Evolutionary conservation across 2,113 vertebrate genomes (phyloP), one percentile per base, ranked within the genome.

Genomic region (Lepidothrix coronata): DNA sequence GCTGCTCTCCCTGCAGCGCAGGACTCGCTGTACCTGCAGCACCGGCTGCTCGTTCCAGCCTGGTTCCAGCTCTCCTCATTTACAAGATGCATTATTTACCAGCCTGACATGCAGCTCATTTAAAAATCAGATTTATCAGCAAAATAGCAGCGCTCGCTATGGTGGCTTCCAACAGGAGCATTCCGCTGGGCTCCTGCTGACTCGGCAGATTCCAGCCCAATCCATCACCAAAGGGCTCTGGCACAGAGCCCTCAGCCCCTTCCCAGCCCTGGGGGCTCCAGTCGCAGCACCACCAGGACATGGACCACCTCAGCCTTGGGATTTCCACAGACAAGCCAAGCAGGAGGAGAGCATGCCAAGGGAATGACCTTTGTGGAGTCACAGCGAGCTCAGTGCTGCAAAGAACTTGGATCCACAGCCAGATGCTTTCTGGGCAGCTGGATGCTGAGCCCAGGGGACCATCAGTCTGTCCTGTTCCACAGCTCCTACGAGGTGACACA

Each of bases 51-150:
- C 33, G 25, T 48, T 89, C 85, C 83, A 66, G 91, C 83, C 82
- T 5, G 22, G 13, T 51, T 11, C 27, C 41, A 87, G 5, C 41
- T 54, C 61, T 57, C 52, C 80, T 71, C 72, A 66, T 89, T 91
- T 85, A 55, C 19, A 28, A 84, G 85, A 88, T 92, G 81, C 88
- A 80, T 95, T 96, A 96, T 91, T 97, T 95, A 96, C 79, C 57
- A 74, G 55, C 16, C 73, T 89, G 94, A 89, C 63, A 39, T 8
- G 61, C 85, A 73, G 82, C 79, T 95, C 77, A 91, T 91, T 93
- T 91, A 79, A 79, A 95, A 95, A 85, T n/a, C 70, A 88, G 88
- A 92, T 92, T 85, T 85, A 96, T 95, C 96, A 96, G 88, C 88
- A 91, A 74, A 62, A 89, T 41, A 65, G 51, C 15, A 58, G 27